Percentiles rank a stretch among this genome's conserved stretches.
phyloP scores from a whole-genome alignment of 2,113 vertebrate species.

The Paraplagusia blochii region DNA sequence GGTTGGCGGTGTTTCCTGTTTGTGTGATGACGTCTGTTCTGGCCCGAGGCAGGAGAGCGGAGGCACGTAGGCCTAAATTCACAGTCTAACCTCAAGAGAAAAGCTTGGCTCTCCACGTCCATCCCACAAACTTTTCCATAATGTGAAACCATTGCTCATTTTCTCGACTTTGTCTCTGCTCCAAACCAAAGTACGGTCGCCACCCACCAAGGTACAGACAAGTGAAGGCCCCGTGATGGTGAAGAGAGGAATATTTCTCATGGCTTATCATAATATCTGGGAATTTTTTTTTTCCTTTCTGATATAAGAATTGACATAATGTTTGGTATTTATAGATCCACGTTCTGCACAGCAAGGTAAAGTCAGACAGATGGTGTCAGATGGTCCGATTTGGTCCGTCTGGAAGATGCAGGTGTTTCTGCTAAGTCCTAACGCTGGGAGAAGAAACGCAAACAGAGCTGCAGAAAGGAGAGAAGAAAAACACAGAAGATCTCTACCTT shows the following conservation, averaged over 20 bases:
- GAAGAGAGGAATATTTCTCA: background rate
- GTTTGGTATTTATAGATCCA: constrained; percentile 13
- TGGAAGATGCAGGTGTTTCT: too few species aligned
- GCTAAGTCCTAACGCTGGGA: too few species aligned
- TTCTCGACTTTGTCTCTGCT: constrained; percentile 24
- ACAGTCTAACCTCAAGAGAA: constrained; percentile 39
- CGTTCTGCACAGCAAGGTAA: constrained; percentile 7
- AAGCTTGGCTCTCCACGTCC: constrained; percentile 31
- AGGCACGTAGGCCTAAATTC: constrained; percentile 23
- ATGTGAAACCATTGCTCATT: constrained; percentile 45
- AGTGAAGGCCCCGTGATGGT: constrained; percentile 2
- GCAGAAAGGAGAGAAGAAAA: too few species aligned
- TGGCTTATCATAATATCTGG: constrained; percentile 12
- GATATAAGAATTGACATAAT: constrained; percentile 14
- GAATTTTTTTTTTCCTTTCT: constrained; percentile 22
- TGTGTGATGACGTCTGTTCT: constrained; percentile 27
- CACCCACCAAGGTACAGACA: constrained; percentile 40
- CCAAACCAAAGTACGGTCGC: constrained; percentile 37
- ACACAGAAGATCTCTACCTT: too few species aligned
- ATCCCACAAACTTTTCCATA: constrained; percentile 62
- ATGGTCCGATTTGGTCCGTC: too few species aligned
- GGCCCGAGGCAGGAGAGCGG: constrained; percentile 7
- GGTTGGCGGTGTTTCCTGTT: constrained; percentile 38
- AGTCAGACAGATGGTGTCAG: constrained; percentile 7
- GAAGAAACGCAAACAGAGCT: too few species aligned